phyloP scores from a whole-genome alignment of 2,113 vertebrate genomes.

The Onychostruthus taczanowskii region DNA sequence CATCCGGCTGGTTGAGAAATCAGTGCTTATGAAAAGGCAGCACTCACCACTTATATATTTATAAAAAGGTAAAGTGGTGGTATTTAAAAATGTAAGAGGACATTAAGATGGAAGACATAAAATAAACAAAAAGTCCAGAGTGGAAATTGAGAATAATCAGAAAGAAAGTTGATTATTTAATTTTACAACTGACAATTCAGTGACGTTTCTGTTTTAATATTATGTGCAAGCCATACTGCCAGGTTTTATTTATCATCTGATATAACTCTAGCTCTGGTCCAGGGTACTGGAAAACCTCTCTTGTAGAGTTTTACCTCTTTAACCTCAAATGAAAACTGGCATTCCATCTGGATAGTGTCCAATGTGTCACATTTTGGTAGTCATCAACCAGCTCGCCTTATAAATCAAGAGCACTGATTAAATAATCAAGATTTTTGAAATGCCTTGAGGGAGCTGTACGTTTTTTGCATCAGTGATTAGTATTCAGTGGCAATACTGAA shows the following conservation, averaged over 20 bases:
- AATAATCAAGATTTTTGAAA: conserved; percentile 83
- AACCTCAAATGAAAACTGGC: conserved; percentile 83
- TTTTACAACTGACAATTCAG: conserved; percentile 73
- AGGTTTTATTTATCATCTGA: conserved; percentile 76
- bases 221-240: conserved; percentile 73
- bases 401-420: conserved; percentile 83
- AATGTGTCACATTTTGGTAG: conserved; percentile 79
- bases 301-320: conserved; percentile 77
- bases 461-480: conserved; percentile 75
- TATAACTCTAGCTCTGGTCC: conserved; percentile 72
- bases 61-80: not conserved
- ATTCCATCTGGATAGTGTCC: conserved; percentile 81
- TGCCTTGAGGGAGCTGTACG: conserved; percentile 69
- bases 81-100: conserved; percentile 31
- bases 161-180: conserved; percentile 74
- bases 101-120: conserved; percentile 23
- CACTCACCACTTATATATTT: not conserved
- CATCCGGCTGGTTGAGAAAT: not conserved
- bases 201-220: conserved; percentile 77
- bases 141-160: conserved; percentile 62
- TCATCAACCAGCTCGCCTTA: conserved; percentile 76
- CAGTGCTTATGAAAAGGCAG: conserved; percentile 13
- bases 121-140: conserved; percentile 27
- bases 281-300: conserved; percentile 73
- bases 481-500: conserved; percentile 57